Evolutionary conservation across 2,113 vertebrate genomes (phyloP).

Genomic region (Saccopteryx leptura): DNA sequence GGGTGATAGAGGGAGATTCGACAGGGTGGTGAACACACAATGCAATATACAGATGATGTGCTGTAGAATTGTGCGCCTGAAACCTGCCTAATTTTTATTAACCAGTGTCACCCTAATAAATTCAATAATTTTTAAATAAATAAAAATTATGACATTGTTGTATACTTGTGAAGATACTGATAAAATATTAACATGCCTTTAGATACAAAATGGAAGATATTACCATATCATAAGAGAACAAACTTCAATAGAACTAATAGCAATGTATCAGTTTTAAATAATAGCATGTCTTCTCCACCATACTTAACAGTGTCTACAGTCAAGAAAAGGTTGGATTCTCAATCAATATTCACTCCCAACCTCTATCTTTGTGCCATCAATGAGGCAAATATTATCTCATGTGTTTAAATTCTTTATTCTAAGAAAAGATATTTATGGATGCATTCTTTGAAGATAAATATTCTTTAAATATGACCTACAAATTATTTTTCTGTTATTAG

Average conservation of each 20-base stretch:
- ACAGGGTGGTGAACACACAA: no score
- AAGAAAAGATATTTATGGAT: background rate
- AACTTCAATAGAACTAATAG: background rate
- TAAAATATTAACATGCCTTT: background rate
- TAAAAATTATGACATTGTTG: background rate
- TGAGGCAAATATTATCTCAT: background rate
- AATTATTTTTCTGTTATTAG: background rate
- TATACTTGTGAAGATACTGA: background rate
- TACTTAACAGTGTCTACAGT: background rate
- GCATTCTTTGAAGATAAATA: background rate
- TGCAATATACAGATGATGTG: no score
- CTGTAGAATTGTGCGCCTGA: no score
- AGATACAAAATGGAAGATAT: background rate
- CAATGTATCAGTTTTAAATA: background rate
- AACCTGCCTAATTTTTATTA: no score
- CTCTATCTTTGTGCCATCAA: background rate
- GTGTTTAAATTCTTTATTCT: background rate
- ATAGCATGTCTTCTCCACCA: background rate
- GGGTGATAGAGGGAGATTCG: no score
- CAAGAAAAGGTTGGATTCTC: background rate
- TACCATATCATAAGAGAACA: background rate
- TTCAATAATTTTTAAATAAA: no score
- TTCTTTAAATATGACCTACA: background rate
- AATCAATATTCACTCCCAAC: background rate
- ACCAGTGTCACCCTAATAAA: no score